phyloP scores from a whole-genome alignment of 2,113 vertebrate genomes.

The Xerus inauris region DNA sequence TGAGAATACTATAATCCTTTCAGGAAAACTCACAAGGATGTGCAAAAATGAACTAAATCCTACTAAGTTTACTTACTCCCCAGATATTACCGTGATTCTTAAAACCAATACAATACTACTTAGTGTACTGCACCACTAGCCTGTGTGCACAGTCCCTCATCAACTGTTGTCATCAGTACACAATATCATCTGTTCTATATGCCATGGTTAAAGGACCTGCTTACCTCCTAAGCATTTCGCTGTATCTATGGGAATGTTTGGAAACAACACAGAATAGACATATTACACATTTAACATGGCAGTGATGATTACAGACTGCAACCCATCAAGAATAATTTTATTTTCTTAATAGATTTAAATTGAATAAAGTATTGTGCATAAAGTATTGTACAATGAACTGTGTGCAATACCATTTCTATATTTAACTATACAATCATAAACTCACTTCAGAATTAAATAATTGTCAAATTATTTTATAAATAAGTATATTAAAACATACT shows the following conservation, averaged over 20 bases:
- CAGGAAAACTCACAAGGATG: not conserved
- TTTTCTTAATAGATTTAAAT: constrained; percentile 37
- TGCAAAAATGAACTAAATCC: constrained; percentile 43
- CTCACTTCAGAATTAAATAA: not conserved
- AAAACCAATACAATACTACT: not conserved
- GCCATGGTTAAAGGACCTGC: not conserved
- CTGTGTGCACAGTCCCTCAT: not conserved
- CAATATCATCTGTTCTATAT: not conserved
- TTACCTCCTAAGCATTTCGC: not conserved
- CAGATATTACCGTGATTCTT: not conserved
- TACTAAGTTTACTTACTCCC: not conserved
- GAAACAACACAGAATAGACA: not conserved
- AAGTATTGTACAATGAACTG: not conserved
- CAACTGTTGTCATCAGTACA: not conserved
- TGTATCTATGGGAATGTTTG: not conserved
- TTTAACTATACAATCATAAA: constrained; percentile 21
- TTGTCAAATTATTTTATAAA: not conserved
- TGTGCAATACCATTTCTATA: not conserved
- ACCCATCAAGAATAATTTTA: not conserved
- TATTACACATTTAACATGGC: not conserved
- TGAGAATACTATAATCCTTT: not conserved
- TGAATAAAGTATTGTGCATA: not conserved
- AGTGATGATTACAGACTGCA: not conserved
- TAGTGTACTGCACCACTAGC: not conserved
- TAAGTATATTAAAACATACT: not conserved